These are phyloP conservation scores for Azemiops feae DNA, from an alignment of 2,113 vertebrate genomes.

Conservation along the genomic window DNA sequence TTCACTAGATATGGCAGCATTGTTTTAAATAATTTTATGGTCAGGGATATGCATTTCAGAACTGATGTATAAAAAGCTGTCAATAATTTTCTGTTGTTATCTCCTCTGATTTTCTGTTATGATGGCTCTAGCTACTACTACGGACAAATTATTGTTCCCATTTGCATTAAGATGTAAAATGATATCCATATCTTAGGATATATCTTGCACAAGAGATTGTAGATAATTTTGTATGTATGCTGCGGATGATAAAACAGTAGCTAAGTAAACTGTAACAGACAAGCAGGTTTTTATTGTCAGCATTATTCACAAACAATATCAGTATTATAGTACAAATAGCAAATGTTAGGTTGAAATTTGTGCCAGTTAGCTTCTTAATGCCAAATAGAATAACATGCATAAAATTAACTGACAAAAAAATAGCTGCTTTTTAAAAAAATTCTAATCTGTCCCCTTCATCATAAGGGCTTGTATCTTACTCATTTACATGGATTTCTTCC, in stretches of 20 bases:
- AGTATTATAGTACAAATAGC: conserved; percentile 52
- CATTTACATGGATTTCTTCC: not conserved
- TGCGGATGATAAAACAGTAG: not conserved
- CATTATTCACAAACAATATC: conserved; percentile 36
- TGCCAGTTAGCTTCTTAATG: conserved; percentile 45
- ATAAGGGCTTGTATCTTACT: conserved; percentile 14
- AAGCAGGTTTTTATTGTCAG: conserved; percentile 33
- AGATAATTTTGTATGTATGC: not conserved
- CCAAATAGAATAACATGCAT: conserved; percentile 38
- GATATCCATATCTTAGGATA: not conserved
- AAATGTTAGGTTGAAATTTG: conserved; percentile 45
- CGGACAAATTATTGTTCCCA: not conserved
- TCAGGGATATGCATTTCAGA: not conserved
- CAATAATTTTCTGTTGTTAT: not conserved
- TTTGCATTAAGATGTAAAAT: not conserved
- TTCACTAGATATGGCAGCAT: conserved; percentile 6
- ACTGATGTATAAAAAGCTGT: not conserved
- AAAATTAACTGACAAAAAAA: not conserved
- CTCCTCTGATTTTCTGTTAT: not conserved
- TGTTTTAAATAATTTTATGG: not conserved
- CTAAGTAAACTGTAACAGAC: conserved; percentile 25
- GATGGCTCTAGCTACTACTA: not conserved
- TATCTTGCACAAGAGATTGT: not conserved
- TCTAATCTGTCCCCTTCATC: conserved; percentile 23
- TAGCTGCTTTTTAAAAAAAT: not conserved